phyloP scores from a whole-genome alignment of 1,140 invertebrate species.

The Diorhabda elongata region DNA sequence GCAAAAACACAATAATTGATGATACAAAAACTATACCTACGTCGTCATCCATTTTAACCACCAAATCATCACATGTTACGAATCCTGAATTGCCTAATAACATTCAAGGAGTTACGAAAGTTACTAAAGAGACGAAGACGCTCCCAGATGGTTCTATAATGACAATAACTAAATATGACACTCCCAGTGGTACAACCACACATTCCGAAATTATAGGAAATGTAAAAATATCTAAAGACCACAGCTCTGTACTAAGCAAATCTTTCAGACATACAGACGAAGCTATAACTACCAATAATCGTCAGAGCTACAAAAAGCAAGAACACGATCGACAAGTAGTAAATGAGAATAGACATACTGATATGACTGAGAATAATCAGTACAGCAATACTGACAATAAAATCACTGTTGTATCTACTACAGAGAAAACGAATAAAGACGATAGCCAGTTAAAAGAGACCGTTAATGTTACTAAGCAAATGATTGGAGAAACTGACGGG shows the following conservation, averaged over 20 bases:
- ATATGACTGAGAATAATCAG: not conserved
- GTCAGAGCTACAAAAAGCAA: not conserved
- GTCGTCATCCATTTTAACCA: not conserved
- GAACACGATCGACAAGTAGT: not conserved
- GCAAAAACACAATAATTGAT: no score
- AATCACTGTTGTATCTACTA: not conserved
- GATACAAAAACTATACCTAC: not conserved
- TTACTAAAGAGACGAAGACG: constrained; percentile 57
- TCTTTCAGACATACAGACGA: not conserved
- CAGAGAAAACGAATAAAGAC: no score
- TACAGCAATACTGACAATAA: not conserved
- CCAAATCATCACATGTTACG: not conserved
- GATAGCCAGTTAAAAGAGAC: not conserved
- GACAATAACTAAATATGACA: constrained; percentile 60
- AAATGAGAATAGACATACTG: not conserved
- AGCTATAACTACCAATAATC: not conserved
- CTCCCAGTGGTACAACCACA: constrained; percentile 43
- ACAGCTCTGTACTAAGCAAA: not conserved
- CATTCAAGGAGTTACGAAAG: constrained; percentile 53
- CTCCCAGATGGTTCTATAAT: constrained; percentile 60
- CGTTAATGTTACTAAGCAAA: not conserved
- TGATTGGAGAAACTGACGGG: not conserved
- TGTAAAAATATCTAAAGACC: not conserved
- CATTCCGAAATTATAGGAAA: not conserved
- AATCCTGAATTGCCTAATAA: constrained; percentile 23